These are phyloP conservation scores for Rynchops niger DNA, from an alignment of 2,113 vertebrate genomes.

Conservation along the genomic window DNA sequence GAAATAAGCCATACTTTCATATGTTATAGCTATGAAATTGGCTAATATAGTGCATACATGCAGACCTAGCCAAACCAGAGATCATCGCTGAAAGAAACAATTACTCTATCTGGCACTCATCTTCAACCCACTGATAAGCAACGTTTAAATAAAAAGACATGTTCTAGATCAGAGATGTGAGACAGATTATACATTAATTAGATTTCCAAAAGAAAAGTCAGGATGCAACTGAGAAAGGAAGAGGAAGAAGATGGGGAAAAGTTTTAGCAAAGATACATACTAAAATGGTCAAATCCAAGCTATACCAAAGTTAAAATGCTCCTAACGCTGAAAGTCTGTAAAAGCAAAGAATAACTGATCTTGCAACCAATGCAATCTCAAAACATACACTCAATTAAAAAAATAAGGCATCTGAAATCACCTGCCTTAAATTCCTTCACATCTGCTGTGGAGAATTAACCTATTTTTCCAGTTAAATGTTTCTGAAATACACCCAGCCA, in stretches of 20 bases:
- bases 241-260: neutral
- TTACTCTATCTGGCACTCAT: neutral
- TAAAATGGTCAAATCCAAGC: neutral
- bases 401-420: neutral
- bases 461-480: neutral
- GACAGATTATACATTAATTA: neutral
- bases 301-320: neutral
- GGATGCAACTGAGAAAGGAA: neutral
- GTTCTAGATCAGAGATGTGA: neutral
- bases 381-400: neutral
- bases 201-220: neutral
- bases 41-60: neutral
- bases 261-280: neutral
- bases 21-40: neutral
- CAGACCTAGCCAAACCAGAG: neutral
- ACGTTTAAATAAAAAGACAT: neutral
- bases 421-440: neutral
- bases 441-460: neutral
- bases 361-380: neutral
- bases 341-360: neutral
- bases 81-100: neutral
- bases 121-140: neutral
- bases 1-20: neutral
- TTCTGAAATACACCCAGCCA: neutral
- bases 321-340: neutral